Base-by-base conservation (phyloP, 2,113 vertebrate species). In the Sylvia atricapilla region DNA sequence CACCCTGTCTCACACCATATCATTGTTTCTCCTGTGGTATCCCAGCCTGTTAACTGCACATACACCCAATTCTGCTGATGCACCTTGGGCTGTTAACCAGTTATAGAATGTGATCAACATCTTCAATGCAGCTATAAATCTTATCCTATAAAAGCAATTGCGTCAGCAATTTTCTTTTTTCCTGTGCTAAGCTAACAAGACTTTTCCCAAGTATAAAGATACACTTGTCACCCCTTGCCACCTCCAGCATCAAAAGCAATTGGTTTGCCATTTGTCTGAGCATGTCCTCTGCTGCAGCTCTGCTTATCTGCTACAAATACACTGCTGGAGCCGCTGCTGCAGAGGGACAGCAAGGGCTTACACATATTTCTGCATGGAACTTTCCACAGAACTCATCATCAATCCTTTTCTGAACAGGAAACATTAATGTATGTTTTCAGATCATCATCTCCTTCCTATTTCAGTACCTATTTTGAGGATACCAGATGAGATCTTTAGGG, bases 71-170 rank as follows among this genome's bases (percentile, higher is more conserved):
- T 85, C 74, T 92, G 78, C 64, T 58, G 78, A 94, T 89, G 58
- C 81, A 90, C 87, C 95, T 92, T 84, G 49, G 68, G 68, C 55
- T 60, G 53, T 92, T 94, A 95, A 83, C 79, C 87, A 95, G 87
- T 77, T 89, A 76, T 0, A 93, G 82, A 95, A 94, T 75, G 79
- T 31, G 46, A 96, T 84, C 95, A 94, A 84, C 84, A 94, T 95
- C 94, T 92, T 93, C 89, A 93, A 75, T 49, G 56, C 64, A 80
- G 70, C 90, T 81, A 97, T 90, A 94, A 95, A 97, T 96, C 91
- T 95, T 92, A 91, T n/a, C 46, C 49, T 68, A n/a, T 55, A 72
- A 84, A 93, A 90, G 47, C 63, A 90, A 67, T 49, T 63, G 79
- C 75, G 47, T 96, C 96, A 97, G 97, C 84, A 96, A 88, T 84